A percentile compares a stretch with the other conserved stretches of the same genome.
Conservation (phyloP, 2,888 invertebrate species). For the Eristalis tenax region DNA sequence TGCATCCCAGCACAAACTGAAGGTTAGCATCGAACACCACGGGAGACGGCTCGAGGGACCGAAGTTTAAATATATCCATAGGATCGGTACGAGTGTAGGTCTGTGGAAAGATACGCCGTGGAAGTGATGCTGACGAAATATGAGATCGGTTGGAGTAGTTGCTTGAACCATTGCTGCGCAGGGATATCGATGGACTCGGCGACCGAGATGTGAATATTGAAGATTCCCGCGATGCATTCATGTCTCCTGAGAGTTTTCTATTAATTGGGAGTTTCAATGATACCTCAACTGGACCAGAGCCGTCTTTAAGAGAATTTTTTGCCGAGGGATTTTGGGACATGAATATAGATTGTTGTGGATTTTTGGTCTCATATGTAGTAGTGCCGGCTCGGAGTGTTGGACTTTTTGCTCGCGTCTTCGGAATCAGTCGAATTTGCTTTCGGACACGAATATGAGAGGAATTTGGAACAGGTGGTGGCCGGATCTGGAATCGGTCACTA, state of each 20-base stretch:
- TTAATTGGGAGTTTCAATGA: slow-evolving; percentile 76
- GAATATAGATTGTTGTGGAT: slow-evolving; percentile 42
- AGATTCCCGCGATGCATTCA: slow-evolving; percentile 73
- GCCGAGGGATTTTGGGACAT: slow-evolving; percentile 37
- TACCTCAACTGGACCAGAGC: slow-evolving; percentile 76
- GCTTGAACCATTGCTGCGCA: slow-evolving; percentile 75
- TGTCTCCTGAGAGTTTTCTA: slow-evolving; percentile 60
- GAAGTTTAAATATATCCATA: slow-evolving; percentile 84
- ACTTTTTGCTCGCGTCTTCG: slow-evolving; percentile 75
- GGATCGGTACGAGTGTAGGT: slow-evolving; percentile 81
- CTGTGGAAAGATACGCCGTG: slow-evolving; percentile 88
- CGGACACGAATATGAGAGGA: slow-evolving; percentile 76
- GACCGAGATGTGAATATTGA: slow-evolving; percentile 82
- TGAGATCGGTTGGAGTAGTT: slow-evolving; percentile 72
- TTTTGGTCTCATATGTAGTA: slow-evolving; percentile 29
- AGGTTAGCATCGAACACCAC: slow-evolving; percentile 92
- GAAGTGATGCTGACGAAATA: slow-evolving; percentile 79
- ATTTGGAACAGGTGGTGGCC: slow-evolving; percentile 78
- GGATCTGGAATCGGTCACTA: slow-evolving; percentile 25
- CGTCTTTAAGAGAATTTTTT: slow-evolving; percentile 31
- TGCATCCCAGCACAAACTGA: slow-evolving; percentile 89
- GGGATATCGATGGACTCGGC: slow-evolving; percentile 83
- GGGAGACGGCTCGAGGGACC: slow-evolving; percentile 87
- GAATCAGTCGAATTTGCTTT: slow-evolving; percentile 75
- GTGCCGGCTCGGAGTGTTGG: slow-evolving; percentile 63